phyloP scores from a whole-genome alignment of 2,113 vertebrate genomes.

The Mustela nigripes region DNA sequence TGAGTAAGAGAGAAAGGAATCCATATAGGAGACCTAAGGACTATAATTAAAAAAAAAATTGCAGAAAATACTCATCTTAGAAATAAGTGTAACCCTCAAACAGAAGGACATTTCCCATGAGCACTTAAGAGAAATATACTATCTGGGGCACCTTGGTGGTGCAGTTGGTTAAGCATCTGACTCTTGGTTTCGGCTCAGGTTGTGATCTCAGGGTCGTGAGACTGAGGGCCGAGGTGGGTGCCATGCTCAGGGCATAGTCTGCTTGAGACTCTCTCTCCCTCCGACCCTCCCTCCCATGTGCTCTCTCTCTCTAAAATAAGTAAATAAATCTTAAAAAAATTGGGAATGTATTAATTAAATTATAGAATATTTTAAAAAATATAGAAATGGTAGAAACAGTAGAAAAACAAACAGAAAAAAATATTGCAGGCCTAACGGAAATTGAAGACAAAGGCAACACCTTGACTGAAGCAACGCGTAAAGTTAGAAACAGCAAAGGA shows the following conservation, averaged over 20 bases:
- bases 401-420: not conserved
- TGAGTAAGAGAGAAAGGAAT: not conserved
- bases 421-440: not conserved
- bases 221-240: rapidly evolving
- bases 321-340: not conserved
- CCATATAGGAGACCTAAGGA: not conserved
- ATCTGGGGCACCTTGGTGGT: not conserved
- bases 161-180: not conserved
- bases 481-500: not conserved
- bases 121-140: not conserved
- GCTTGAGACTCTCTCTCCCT: not conserved
- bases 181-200: not conserved
- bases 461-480: not conserved
- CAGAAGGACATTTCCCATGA: not conserved
- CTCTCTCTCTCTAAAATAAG: not conserved
- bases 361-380: not conserved
- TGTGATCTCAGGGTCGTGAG: not conserved
- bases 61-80: not conserved
- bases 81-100: not conserved
- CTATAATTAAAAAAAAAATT: not conserved
- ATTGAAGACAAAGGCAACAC: not conserved
- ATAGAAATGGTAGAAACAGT: not conserved
- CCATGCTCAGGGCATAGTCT: not conserved
- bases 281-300: not conserved
- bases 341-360: not conserved